A percentile compares a stretch with the other conserved stretches of the same genome.
These are phyloP conservation scores for Nothobranchius furzeri DNA, from an alignment of 2,113 vertebrate genomes.

Conservation along the genomic window DNA sequence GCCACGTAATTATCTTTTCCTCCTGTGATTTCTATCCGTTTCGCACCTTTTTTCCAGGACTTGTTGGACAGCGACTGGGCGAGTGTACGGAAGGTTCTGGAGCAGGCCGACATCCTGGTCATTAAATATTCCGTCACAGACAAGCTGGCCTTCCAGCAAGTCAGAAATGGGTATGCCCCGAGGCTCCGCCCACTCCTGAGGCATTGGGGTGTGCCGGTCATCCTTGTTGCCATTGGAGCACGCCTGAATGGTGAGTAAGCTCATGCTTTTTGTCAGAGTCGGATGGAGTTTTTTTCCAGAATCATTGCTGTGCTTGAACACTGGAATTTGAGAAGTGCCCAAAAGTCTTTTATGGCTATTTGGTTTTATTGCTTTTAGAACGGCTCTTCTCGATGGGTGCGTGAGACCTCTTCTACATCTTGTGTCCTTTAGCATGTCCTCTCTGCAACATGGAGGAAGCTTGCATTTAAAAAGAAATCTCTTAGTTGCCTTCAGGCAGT, in stretches of 20 bases:
- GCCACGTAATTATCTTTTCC: not conserved
- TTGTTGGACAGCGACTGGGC: constrained; percentile 94
- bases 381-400: constrained; percentile 1
- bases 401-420: constrained; percentile 27
- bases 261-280: constrained; percentile 11
- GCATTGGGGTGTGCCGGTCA: constrained; percentile 87
- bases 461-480: constrained; percentile 44
- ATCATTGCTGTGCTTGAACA: constrained; percentile 7
- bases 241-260: constrained; percentile 90
- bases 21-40: constrained; percentile 1
- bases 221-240: constrained; percentile 90
- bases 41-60: constrained; percentile 77
- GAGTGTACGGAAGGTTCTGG: constrained; percentile 87
- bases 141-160: constrained; percentile 91
- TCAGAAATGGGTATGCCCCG: constrained; percentile 89
- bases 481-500: constrained; percentile 36
- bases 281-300: not conserved
- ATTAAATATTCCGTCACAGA: constrained; percentile 96
- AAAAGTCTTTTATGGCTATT: constrained; percentile 10
- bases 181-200: constrained; percentile 90
- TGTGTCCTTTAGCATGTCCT: constrained; percentile 48
- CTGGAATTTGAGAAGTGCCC: not conserved
- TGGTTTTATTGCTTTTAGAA: constrained; percentile 1
- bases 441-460: constrained; percentile 31
- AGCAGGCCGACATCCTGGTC: constrained; percentile 92